Conservation (phyloP, 2,113 vertebrate species). For the Gymnocephalus cernua region DNA sequence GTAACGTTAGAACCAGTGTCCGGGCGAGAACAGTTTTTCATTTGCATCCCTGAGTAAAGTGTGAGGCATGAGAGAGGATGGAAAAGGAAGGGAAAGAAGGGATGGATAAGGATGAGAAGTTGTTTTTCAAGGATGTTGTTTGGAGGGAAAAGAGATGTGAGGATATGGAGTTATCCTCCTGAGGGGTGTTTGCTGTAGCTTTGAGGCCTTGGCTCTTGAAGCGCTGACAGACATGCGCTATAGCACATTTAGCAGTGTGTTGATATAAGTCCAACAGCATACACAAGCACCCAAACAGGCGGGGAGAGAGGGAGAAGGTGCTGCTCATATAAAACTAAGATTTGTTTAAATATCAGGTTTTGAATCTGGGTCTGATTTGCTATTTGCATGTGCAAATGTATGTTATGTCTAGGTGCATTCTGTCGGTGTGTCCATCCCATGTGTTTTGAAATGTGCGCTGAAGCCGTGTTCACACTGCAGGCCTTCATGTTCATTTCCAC, state of each 20-base stretch:
- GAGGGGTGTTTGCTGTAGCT: conserved; percentile 45
- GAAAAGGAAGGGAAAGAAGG: conserved; percentile 17
- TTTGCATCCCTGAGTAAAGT: conserved; percentile 46
- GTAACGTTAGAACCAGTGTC: conserved; percentile 44
- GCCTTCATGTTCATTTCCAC: conserved; percentile 17
- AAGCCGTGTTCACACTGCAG: conserved; percentile 32
- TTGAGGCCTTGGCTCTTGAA: conserved; percentile 51
- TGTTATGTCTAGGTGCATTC: conserved; percentile 41
- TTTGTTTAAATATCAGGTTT: conserved; percentile 23
- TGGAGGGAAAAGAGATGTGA: conserved; percentile 49
- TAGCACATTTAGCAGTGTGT: conserved; percentile 38
- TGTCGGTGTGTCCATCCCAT: conserved; percentile 18
- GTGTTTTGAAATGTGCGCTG: conserved; percentile 29
- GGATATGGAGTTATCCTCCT: conserved; percentile 51
- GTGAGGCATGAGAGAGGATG: not conserved
- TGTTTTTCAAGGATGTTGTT: conserved; percentile 61
- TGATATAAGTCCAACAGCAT: conserved; percentile 34
- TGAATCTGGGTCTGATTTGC: conserved; percentile 22
- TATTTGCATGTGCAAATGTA: conserved; percentile 19
- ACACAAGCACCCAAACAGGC: conserved; percentile 33
- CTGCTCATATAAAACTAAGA: not conserved
- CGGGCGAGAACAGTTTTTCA: conserved; percentile 47
- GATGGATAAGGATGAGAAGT: conserved; percentile 36
- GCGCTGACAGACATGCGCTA: conserved; percentile 37
- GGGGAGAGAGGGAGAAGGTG: not conserved